These are phyloP conservation scores for Characodon lateralis DNA, from an alignment of 2,797 vertebrate species.

Conservation along the genomic window DNA sequence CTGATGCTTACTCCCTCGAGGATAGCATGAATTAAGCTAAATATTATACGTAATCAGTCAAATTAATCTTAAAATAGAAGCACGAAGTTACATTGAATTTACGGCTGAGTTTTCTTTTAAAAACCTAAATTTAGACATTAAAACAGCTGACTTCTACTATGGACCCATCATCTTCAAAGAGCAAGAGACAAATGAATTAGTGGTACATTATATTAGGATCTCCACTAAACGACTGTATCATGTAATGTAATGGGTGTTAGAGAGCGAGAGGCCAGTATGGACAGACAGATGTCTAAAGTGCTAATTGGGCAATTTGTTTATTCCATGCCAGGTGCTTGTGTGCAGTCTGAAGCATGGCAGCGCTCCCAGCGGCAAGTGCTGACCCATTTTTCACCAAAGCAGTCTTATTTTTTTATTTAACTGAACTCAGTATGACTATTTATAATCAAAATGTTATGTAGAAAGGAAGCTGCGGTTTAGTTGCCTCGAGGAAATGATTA, in stretches of 20 bases:
- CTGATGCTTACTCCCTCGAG: slow-evolving; percentile 29
- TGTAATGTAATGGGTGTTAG: slow-evolving; percentile 48
- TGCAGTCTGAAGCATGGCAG: slow-evolving; percentile 56
- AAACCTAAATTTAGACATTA: slow-evolving; percentile 24
- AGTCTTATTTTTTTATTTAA: slow-evolving; percentile 42
- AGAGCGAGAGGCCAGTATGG: slow-evolving; percentile 51
- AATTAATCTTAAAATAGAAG: slow-evolving; percentile 6
- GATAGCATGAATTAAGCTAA: slow-evolving; percentile 26
- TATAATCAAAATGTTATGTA: slow-evolving; percentile 52
- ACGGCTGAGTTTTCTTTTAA: neutral
- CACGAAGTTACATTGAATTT: slow-evolving; percentile 2
- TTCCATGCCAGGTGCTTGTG: slow-evolving; percentile 66
- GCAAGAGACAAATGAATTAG: slow-evolving; percentile 35
- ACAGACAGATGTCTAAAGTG: slow-evolving; percentile 75
- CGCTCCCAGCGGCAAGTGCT: slow-evolving; percentile 58
- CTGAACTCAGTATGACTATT: slow-evolving; percentile 55
- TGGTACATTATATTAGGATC: slow-evolving; percentile 51
- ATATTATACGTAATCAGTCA: slow-evolving; percentile 13
- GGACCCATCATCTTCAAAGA: slow-evolving; percentile 38
- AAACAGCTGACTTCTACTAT: slow-evolving; percentile 24
- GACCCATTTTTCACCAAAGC: slow-evolving; percentile 63
- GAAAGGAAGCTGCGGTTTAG: slow-evolving; percentile 43
- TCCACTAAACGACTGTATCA: slow-evolving; percentile 54
- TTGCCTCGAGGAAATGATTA: slow-evolving; percentile 43
- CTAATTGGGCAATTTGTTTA: slow-evolving; percentile 75